Conservation (phyloP, 2,797 vertebrate species). For the Coracias cyanogaster region DNA sequence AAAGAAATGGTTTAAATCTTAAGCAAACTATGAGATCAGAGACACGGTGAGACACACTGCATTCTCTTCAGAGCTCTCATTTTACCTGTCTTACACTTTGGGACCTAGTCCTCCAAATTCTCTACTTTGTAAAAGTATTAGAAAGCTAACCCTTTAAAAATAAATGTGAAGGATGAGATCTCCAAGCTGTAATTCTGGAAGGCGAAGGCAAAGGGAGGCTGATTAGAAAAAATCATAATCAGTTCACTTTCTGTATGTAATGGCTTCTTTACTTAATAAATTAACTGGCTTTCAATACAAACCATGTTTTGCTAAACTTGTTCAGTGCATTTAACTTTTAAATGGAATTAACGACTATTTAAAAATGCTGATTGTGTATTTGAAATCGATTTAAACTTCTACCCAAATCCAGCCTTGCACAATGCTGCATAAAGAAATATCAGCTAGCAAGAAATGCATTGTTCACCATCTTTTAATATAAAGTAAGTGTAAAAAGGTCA, state of each 20-base stretch:
- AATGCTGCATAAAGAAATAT: not conserved
- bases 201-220: not conserved
- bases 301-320: not conserved
- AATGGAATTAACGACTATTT: not conserved
- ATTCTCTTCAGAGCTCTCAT: not conserved
- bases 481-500: not conserved
- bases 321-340: not conserved
- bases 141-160: not conserved
- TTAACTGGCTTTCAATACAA: not conserved
- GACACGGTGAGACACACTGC: fast-evolving
- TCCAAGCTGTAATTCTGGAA: not conserved
- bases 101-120: not conserved
- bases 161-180: not conserved
- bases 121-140: not conserved
- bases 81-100: not conserved
- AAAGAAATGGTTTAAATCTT: not conserved
- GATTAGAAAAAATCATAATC: not conserved
- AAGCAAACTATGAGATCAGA: not conserved
- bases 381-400: not conserved
- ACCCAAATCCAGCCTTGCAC: not conserved
- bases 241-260: not conserved
- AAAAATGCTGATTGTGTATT: not conserved
- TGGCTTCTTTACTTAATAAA: not conserved
- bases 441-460: not conserved
- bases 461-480: not conserved